Percentiles rank a stretch among this genome's conserved stretches.
Evolutionary conservation across 2,797 vertebrate genomes (phyloP).

Genomic region (Danionella dracula): DNA sequence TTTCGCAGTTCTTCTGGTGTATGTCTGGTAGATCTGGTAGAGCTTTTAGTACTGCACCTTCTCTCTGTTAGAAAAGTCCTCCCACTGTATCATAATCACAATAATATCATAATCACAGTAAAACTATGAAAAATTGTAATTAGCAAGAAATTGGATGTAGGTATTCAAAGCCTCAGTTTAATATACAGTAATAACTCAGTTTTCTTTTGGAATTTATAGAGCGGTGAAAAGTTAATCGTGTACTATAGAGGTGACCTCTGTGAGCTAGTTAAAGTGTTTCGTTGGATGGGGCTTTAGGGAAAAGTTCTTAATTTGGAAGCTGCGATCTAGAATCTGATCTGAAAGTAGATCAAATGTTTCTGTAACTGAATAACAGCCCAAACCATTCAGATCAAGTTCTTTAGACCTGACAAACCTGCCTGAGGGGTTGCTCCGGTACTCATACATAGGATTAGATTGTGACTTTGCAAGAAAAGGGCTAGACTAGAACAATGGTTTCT

Average conservation of each 20-base stretch:
- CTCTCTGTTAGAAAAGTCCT: no score
- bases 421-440: slow-evolving; percentile 10
- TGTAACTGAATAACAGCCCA: neutral
- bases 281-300: slow-evolving; percentile 29
- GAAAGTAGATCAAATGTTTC: neutral
- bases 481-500: slow-evolving; percentile 31
- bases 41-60: no score
- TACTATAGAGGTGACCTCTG: slow-evolving; percentile 11
- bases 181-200: neutral
- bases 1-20: no score
- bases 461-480: slow-evolving; percentile 9
- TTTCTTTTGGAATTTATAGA: slow-evolving; percentile 9
- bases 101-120: no score
- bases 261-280: slow-evolving; percentile 23
- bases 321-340: slow-evolving; percentile 33
- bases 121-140: no score
- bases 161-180: neutral
- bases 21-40: no score
- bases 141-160: neutral
- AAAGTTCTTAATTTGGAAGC: slow-evolving; percentile 23
- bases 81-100: no score
- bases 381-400: slow-evolving; percentile 23
- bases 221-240: slow-evolving; percentile 21
- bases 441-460: neutral
- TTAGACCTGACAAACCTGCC: slow-evolving; percentile 52